Evolutionary conservation across 2,888 invertebrate species (phyloP), one percentile per base, ranked within the genome.

Genomic region (Euzetes globulus): DNA sequence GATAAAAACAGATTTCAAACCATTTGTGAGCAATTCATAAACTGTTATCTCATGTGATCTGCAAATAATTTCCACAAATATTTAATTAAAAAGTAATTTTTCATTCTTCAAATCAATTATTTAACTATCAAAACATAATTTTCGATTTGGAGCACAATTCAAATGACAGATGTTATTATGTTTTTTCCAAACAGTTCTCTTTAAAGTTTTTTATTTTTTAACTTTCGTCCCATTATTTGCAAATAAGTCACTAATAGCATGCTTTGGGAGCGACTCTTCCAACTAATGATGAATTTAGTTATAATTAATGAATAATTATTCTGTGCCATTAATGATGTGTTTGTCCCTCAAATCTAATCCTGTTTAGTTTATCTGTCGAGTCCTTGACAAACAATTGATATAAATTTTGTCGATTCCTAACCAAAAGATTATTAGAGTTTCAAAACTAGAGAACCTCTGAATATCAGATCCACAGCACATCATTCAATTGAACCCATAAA

Each of bases 321-420:
- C n/a, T 58, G 17, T 27, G 15, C n/a, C 37, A n/a, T 65, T 65
- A 65, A 65, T 37, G 65, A 65, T 65, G n/a, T 19, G 41, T 37
- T 33, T 65, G 65, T 65, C 65, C 65, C 65, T 65, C 65, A 65
- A 65, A 65, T 33, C 65, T 65, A 27, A 63, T 29, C 27, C 63
- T 63, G 63, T 63, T 17, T 47, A 47, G n/a, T 47, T 37, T 22
- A 17, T 63, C 25, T 29, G 29, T 65, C 2, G n/a, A 65, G 65
- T 33, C 65, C 65, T 65, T 65, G 65, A 65, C 65, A n/a, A 65
- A 65, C 65, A 65, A 65, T 65, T 65, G 65, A 65, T 65, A 65
- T 65, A 65, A 65, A 65, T 37, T 65, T 52, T 58, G 65, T 33
- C 65, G 65, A 65, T 65, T 65, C 65, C 65, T n/a, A 17, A 33